Base-by-base conservation (phyloP, 37 sponge, comb jelly and placozoan genomes). In the Geodia barretti region DNA sequence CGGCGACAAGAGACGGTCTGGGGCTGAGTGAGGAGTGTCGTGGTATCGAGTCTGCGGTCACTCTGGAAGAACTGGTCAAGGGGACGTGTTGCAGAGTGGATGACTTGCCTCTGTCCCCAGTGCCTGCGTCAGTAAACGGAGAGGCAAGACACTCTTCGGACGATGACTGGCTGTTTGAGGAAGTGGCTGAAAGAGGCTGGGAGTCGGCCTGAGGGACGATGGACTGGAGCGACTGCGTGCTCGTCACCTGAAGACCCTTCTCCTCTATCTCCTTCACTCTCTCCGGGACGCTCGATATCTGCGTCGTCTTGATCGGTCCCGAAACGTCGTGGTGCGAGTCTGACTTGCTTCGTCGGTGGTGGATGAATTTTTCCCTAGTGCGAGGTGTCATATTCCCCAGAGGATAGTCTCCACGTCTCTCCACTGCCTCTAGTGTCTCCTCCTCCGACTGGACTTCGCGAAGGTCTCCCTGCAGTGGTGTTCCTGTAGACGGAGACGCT, bases 181-280 rank as follows among this genome's bases (percentile, higher is more conserved):
- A 29, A 8, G 37, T 36, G 5, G 33, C 20, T 4, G 70, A n/a
- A 21, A 31, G 63, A 68, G 33, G 61, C 66, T 5, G 3, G 4
- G 28, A 34, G 8, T 4, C 32, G 21, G 31, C 21, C 23, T 5
- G 24, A 3, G 3, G 5, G 11, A 17, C 36, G 21, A 24, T 32
- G 38, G 70, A 30, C 33, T 24, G 20, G 5, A 26, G 68, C 31
- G 33, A 31, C 23, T 75, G 62, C n/a, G 38, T 60, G 26, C 19
- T 8, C 32, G 26, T n/a, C 19, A 5, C 37, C 29, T 72, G 39
- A 17, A 29, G 17, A 30, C 47, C 68, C 82, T 60, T 80, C 31
- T 85, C 63, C 40, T 93, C 93, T 61, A 93, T 88, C 43, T 85
- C 83, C 65, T 89, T 93, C 59, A 93, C 82, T 41, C 89, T 72